Evolutionary conservation across 2,888 invertebrate genomes (phyloP), one percentile per base, ranked within the genome.

Genomic region (Coenonympha arcania): DNA sequence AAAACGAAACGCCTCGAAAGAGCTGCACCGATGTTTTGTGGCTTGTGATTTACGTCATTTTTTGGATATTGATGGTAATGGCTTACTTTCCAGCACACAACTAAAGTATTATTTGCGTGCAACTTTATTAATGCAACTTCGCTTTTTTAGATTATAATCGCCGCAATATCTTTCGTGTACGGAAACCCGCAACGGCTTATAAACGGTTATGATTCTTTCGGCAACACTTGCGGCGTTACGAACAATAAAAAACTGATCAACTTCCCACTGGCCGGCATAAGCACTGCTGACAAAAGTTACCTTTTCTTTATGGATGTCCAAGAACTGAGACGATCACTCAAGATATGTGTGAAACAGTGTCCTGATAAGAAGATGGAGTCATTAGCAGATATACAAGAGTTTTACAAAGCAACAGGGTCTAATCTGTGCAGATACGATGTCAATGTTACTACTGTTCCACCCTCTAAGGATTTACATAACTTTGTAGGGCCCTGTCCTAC

Each of bases 181-280:
- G 96, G 95, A 13, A 94, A 94, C 79, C 95, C 96, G 0, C 78
- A 92, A 64, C 88, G 95, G 57, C 89, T 96, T 33, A 91, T 95
- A 55, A 95, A 95, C 87, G 96, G 96, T 13, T 95, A 94, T 76
- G 96, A 97, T 75, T 95, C 95, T 48, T 97, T 95, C 85, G 96
- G 96, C 6, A 97, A 98, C 73, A 95, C 95, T 24, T 98, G 98
- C 76, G 97, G 97, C 11, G 91, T 93, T 18, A 90, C 90, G 64
- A 86, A 83, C 58, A 97, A 96, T 76, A 91, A 91, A 60, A 90
- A 90, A 59, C 89, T 94, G 54, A 90, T 90, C 6, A 89, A 91
- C 58, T 88, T 92, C 66, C 90, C 92, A 3, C 74, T 93, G 40
- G 93, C 96, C 16, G 97, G 96, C 8, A 88, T 91, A 63, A 93